Conservation (phyloP, 1,140 invertebrate genomes). For the Trachymyrmex cornetzi region DNA sequence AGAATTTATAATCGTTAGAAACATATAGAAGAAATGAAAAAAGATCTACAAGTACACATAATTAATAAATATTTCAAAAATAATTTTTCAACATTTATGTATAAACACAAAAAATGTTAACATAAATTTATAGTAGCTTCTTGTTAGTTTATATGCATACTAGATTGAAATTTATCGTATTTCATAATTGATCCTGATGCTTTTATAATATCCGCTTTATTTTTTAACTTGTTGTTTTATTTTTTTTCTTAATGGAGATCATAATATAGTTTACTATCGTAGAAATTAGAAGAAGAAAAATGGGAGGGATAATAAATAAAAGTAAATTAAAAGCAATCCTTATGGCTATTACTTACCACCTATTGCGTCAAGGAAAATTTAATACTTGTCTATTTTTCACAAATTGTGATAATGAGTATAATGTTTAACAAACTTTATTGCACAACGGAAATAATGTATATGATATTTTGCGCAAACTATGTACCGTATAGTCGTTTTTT, state of each 20-base stretch:
- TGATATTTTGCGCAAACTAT: conserved; percentile 17
- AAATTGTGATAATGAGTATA: background rate
- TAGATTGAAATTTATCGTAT: background rate
- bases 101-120: no score
- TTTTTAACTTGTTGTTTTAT: background rate
- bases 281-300: background rate
- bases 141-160: background rate
- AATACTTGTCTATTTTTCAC: conserved; percentile 27
- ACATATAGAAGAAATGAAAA: no score
- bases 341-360: background rate
- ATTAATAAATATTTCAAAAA: no score
- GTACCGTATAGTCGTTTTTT: background rate
- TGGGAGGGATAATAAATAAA: background rate
- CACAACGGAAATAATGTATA: background rate
- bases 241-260: background rate
- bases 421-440: conserved; percentile 21
- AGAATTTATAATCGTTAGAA: no score
- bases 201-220: background rate
- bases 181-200: background rate
- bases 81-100: no score
- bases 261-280: background rate
- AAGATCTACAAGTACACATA: no score
- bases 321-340: background rate
- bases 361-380: background rate
- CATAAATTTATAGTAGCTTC: no score